Conservation (phyloP, 2,113 vertebrate genomes). For the Muntiacus reevesi region DNA sequence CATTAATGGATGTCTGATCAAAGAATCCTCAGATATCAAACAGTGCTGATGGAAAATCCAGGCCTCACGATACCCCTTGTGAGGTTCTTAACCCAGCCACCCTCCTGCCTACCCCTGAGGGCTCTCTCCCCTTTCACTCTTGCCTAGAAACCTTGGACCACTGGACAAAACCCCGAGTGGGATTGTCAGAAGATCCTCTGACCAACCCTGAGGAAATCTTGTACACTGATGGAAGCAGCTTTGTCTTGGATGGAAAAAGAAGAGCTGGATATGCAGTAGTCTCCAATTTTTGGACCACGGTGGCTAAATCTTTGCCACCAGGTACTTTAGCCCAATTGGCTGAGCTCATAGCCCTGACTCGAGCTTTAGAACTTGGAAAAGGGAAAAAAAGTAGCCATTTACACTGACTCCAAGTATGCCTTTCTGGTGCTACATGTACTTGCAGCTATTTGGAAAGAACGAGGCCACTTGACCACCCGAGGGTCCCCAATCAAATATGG, state of each 20-base stretch:
- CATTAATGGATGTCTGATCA: background rate
- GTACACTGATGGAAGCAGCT: background rate
- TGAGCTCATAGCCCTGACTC: background rate
- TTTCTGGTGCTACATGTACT: background rate
- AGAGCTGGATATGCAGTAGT: background rate
- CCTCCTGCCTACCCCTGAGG: background rate
- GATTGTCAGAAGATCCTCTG: background rate
- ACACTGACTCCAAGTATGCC: background rate
- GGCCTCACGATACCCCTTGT: background rate
- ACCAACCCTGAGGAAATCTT: background rate
- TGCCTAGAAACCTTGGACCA: background rate
- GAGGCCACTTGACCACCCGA: background rate
- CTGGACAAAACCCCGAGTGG: background rate
- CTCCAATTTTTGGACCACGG: fast-evolving
- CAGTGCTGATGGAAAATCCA: background rate
- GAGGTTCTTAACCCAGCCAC: background rate
- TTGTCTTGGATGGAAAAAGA: background rate
- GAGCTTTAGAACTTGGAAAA: background rate
- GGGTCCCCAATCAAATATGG: background rate
- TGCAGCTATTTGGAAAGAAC: background rate
- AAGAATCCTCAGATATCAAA: background rate
- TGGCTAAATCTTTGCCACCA: background rate
- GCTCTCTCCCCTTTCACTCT: background rate
- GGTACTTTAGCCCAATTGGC: background rate
- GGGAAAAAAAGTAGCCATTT: background rate